Evolutionary conservation across 2,113 vertebrate genomes (phyloP), one percentile per base, ranked within the genome.

Genomic region (Nothoprocta perdicaria): DNA sequence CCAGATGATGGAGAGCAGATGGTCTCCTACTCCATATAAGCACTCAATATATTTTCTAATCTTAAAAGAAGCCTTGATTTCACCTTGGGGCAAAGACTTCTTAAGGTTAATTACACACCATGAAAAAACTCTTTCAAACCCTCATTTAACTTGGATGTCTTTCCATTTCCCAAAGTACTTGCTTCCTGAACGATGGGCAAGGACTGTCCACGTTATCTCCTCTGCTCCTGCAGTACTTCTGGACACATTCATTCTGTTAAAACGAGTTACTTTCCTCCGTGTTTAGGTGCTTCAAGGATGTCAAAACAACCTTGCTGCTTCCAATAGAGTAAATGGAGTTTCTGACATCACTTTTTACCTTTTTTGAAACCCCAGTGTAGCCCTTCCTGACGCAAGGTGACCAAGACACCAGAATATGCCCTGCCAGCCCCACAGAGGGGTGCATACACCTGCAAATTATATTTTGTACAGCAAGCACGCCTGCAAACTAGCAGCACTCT

Each of bases 91-190:
- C 89, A 96, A 96, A 95, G 82, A 94, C 86, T 93, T 94, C 89
- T 68, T 90, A 93, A 95, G 87, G 95, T 96, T 96, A 96, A 96
- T 95, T 92, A 93, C 73, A 96, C 65, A 92, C 78, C 76, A 94
- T 50, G 68, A 77, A 94, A 91, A 93, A 92, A 48, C 72, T 93
- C 84, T 85, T 87, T 83, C 76, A 94, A 91, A 92, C 92, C 77
- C 87, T 93, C 92, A 90, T 96, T 94, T 95, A 88, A 95, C 77
- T 92, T 89, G 91, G 71, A 74, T 74, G 84, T 93, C 84, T 91
- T 94, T 80, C 87, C 63, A 83, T 91, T 91, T 95, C 57, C 68
- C 40, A 68, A 62, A 89, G 82, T 83, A 82, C 72, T 60, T 83
- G 89, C n/a, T 85, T 40, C 76, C 69, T 89, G 43, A 12, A 5